A percentile compares a stretch with the other conserved stretches of the same genome.
These are phyloP conservation scores for Odontomachus brunneus DNA, from an alignment of 1,140 invertebrate genomes.

Conservation along the genomic window DNA sequence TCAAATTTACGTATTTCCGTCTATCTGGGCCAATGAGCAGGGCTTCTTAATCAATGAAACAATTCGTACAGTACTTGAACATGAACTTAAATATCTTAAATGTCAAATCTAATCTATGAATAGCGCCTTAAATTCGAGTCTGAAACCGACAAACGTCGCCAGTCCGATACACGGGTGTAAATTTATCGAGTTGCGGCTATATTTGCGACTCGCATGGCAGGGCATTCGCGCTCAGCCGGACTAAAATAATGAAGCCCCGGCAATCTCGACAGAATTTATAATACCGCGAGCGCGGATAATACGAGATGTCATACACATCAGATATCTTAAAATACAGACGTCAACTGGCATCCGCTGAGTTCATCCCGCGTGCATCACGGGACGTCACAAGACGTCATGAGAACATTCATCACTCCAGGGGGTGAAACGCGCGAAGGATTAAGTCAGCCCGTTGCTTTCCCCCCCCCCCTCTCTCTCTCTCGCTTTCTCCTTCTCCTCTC, in stretches of 20 bases:
- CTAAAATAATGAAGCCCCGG: not conserved
- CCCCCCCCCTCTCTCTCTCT: not conserved
- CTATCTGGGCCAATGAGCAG: no score
- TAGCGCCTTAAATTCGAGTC: not conserved
- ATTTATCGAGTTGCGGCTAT: constrained; percentile 10
- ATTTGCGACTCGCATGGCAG: not conserved
- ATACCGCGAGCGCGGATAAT: not conserved
- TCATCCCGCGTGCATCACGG: not conserved
- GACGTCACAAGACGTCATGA: not conserved
- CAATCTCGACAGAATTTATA: constrained; percentile 8
- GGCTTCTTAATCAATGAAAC: no score
- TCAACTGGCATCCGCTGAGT: not conserved
- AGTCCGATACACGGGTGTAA: not conserved
- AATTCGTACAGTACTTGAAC: no score
- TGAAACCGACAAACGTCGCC: no score
- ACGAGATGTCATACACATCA: constrained; percentile 18
- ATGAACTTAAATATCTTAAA: no score
- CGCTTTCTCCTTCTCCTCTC: not conserved
- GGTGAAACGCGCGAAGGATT: constrained; percentile 1
- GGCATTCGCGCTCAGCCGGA: constrained; percentile 8
- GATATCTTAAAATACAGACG: not conserved
- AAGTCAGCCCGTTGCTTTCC: not conserved
- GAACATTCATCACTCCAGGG: not conserved
- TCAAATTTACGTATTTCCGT: no score
- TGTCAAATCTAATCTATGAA: no score